Evolutionary conservation across 2,113 vertebrate species (phyloP), one percentile per base, ranked within the genome.

Genomic region (Strigops habroptila): DNA sequence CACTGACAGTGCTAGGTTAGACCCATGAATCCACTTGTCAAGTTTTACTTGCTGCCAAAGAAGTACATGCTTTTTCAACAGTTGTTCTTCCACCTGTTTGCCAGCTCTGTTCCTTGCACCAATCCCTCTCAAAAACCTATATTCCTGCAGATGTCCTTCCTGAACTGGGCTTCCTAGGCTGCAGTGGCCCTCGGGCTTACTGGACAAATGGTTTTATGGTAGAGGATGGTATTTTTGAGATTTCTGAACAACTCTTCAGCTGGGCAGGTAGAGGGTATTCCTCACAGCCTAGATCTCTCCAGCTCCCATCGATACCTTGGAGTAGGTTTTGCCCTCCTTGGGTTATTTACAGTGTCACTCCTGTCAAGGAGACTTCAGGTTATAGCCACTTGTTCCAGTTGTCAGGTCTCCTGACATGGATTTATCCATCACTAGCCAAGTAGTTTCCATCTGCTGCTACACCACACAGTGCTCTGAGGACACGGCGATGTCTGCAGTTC

Each of bases 271-370:
- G 39, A 11, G 7, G 37, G 48, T 82, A 28, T 7, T 91, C 65
- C 78, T 71, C 71, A 53, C 16, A 65, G 23, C 46, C 64, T 49
- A 60, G 13, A 27, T 57, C 33, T 68, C 62, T 86, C 57, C 65
- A 76, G 10, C 30, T 63, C 64, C 30, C 52, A 12, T 15, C 0
- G 0, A 65, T 70, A 77, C 27, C 33, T 35, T 16, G 27, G 18
- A 33, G 24, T 30, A 35, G 17, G 37, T 79, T 88, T 86, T 86
- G 43, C 22, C 43, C 22, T 83, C n/a, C 15, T 62, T 14, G 1
- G 25, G 30, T 46, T 46, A 81, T 52, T 75, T 49, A 19, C 31
- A 64, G 35, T 3, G 17, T 57, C 39, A 3, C 41, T 74, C 30
- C 31, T 86, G 43, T 25, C 44, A 55, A 55, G 43, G 27, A 95